Evolutionary conservation across 2,888 invertebrate genomes (phyloP).

Genomic region (Colletes collaris): DNA sequence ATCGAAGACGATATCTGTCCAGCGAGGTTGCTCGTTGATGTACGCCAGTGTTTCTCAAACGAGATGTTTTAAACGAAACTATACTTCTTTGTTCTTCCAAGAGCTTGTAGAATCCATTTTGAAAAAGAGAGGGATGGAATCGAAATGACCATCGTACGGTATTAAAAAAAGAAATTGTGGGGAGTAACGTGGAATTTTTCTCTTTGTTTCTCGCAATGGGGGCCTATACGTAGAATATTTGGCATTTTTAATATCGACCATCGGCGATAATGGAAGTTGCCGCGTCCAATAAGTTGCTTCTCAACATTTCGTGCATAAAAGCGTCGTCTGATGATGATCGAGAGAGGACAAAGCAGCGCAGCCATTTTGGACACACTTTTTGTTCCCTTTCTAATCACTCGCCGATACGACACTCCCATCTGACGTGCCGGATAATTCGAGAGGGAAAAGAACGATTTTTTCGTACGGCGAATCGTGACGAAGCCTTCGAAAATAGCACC

Average conservation of each 20-base stretch:
- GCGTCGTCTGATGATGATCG: slow-evolving; percentile 29
- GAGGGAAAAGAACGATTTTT: slow-evolving; percentile 63
- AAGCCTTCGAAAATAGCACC: slow-evolving; percentile 60
- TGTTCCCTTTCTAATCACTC: slow-evolving; percentile 44
- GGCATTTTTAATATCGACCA: background rate
- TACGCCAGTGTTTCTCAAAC: too few relatives aligned
- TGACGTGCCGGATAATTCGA: slow-evolving; percentile 47
- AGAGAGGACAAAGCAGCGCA: background rate
- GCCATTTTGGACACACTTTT: slow-evolving; percentile 17
- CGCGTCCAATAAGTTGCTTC: background rate
- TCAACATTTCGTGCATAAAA: background rate
- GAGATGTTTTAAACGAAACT: too few relatives aligned
- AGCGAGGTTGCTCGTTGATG: too few relatives aligned
- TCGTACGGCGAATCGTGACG: slow-evolving; percentile 65
- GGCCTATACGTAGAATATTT: background rate
- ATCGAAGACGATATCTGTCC: too few relatives aligned
- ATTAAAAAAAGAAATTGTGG: too few relatives aligned
- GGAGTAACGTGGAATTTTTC: too few relatives aligned
- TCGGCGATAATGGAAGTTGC: background rate
- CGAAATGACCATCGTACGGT: too few relatives aligned
- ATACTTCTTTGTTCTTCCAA: too few relatives aligned
- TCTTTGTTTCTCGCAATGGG: too few relatives aligned
- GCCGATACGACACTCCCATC: slow-evolving; percentile 30
- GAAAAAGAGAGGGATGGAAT: too few relatives aligned
- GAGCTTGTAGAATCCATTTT: too few relatives aligned